Percentiles rank a stretch among this genome's conserved stretches.
Conservation (phyloP, 2,113 vertebrate species). For the Willisornis vidua region DNA sequence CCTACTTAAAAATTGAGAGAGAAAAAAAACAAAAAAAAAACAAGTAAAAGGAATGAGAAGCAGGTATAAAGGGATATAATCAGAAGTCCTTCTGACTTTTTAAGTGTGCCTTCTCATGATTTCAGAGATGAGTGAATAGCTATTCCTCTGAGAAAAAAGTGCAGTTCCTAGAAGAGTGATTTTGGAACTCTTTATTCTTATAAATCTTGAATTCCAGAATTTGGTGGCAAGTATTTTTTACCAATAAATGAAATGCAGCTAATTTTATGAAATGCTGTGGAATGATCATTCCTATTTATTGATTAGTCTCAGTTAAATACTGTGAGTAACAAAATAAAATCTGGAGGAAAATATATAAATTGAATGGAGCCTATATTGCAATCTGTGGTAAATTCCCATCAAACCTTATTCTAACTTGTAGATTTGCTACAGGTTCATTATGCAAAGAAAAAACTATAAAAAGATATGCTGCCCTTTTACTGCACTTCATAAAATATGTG, state of each 20-base stretch:
- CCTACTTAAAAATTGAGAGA: background rate
- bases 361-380: background rate
- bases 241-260: background rate
- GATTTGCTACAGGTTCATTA: background rate
- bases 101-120: background rate
- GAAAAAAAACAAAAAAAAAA: background rate
- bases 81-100: background rate
- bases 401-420: background rate
- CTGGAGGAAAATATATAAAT: background rate
- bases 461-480: background rate
- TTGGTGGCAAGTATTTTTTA: background rate
- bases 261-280: background rate
- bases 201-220: background rate
- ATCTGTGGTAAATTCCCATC: background rate
- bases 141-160: background rate
- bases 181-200: background rate
- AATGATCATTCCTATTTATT: background rate
- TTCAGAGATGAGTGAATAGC: background rate
- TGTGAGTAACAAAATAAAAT: background rate
- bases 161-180: background rate
- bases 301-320: background rate
- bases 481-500: constrained; percentile 6
- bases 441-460: background rate
- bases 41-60: background rate
- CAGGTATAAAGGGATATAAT: background rate